A percentile compares a stretch with the other conserved stretches of the same genome.
Conservation (phyloP, 2,888 invertebrate species). For the Amiota communis region DNA sequence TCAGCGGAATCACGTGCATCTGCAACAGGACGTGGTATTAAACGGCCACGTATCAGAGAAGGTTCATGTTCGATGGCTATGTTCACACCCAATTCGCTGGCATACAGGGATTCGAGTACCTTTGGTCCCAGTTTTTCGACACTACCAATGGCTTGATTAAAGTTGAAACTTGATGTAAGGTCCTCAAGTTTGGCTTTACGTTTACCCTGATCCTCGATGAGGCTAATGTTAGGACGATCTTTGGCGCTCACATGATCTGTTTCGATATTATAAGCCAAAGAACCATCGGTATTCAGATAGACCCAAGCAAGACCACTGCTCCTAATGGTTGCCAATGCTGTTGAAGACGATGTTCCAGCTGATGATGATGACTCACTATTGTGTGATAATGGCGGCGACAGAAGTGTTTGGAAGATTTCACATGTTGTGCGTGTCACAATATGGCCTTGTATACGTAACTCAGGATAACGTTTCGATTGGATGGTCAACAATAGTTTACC, state of each 20-base stretch:
- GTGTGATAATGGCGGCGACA: slow-evolving; percentile 78
- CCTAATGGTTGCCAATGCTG: slow-evolving; percentile 45
- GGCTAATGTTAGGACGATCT: slow-evolving; percentile 79
- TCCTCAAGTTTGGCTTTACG: slow-evolving; percentile 84
- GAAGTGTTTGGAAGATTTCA: slow-evolving; percentile 84
- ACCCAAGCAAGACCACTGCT: slow-evolving; percentile 84
- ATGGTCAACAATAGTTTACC: slow-evolving; percentile 83
- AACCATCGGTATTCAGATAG: slow-evolving; percentile 85
- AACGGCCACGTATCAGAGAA: slow-evolving; percentile 79
- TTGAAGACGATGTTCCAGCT: slow-evolving; percentile 50
- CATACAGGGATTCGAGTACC: slow-evolving; percentile 87
- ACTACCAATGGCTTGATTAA: slow-evolving; percentile 82
- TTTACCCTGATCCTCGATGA: slow-evolving; percentile 83
- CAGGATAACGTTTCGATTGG: slow-evolving; percentile 80
- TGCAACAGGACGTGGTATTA: slow-evolving; percentile 81
- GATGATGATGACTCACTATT: slow-evolving; percentile 72
- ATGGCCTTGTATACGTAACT: slow-evolving; percentile 79
- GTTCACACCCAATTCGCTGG: slow-evolving; percentile 85
- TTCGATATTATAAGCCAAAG: slow-evolving; percentile 84
- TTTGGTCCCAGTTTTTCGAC: slow-evolving; percentile 85
- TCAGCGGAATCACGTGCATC: slow-evolving; percentile 82
- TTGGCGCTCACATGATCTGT: slow-evolving; percentile 78
- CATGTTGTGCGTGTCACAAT: slow-evolving; percentile 85
- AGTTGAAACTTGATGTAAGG: slow-evolving; percentile 77
- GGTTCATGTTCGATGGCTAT: slow-evolving; percentile 78